Evolutionary conservation across 1,140 invertebrate species (phyloP).

Genomic region (Pissodes strobi): DNA sequence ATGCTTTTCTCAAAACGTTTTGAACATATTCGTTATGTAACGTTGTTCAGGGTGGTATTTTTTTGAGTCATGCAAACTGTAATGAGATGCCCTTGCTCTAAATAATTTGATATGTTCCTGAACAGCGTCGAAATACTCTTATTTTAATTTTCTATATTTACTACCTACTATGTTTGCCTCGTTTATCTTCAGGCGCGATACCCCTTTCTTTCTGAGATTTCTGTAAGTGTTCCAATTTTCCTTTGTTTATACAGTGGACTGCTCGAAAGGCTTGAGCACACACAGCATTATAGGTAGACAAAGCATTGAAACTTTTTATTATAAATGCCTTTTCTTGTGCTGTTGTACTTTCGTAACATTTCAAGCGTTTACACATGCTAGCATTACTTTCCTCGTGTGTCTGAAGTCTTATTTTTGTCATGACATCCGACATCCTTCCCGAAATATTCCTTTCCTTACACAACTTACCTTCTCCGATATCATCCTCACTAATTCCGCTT

Average conservation of each 20-base stretch:
- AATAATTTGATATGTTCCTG: no score
- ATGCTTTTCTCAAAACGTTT: no score
- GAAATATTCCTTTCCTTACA: neutral
- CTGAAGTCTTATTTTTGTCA: neutral
- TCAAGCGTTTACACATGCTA: no score
- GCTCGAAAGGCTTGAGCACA: neutral
- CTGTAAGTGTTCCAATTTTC: slow-evolving; percentile 1
- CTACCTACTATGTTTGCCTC: slow-evolving; percentile 5
- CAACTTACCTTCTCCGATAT: neutral
- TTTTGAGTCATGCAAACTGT: no score
- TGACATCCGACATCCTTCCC: neutral
- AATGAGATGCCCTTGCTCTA: no score
- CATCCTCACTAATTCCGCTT: neutral
- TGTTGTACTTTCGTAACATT: no score
- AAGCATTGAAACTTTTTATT: slow-evolving; percentile 16
- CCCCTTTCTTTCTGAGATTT: slow-evolving; percentile 7
- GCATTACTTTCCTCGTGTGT: no score
- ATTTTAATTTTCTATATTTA: no score
- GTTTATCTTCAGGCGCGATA: slow-evolving; percentile 1
- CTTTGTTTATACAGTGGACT: slow-evolving; percentile 11
- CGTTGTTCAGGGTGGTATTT: no score
- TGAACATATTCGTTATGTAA: no score
- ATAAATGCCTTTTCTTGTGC: neutral
- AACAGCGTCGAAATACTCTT: no score
- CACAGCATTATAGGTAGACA: slow-evolving; percentile 22